Percentiles rank a stretch among this genome's conserved stretches.
These are phyloP conservation scores for Lucifuga dentata DNA, from an alignment of 2,113 vertebrate genomes.

Conservation along the genomic window DNA sequence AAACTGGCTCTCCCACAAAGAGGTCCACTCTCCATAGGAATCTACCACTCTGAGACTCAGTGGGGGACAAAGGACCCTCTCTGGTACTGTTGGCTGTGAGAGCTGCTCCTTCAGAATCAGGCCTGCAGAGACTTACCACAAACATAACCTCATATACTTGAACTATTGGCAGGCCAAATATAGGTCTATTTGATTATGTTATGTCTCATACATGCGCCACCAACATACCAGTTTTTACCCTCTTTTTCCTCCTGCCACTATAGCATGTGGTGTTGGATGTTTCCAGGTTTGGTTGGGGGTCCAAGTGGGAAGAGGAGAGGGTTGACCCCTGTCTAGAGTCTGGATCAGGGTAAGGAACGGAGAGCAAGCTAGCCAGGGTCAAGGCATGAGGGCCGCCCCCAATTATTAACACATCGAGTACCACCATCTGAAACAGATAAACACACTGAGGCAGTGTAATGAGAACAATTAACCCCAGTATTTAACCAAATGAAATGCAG, in stretches of 20 bases:
- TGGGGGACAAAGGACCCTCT: neutral
- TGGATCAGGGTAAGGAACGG: conserved; percentile 25
- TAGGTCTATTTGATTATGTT: neutral
- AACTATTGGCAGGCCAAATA: neutral
- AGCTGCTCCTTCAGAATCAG: conserved; percentile 5
- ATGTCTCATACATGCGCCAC: neutral
- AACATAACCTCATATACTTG: neutral
- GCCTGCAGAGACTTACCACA: conserved; percentile 38
- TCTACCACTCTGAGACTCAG: conserved; percentile 79
- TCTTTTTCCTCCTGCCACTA: conserved; percentile 60
- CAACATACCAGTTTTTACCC: conserved; percentile 9
- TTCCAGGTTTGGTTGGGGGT: conserved; percentile 10
- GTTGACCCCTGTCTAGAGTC: conserved; percentile 1
- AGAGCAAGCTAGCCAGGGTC: conserved; percentile 79
- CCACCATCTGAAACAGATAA: conserved; percentile 61
- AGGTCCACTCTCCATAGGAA: conserved; percentile 80
- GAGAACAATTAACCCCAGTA: neutral
- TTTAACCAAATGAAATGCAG: neutral
- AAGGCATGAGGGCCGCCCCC: conserved; percentile 83
- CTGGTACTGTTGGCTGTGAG: neutral
- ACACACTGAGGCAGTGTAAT: neutral
- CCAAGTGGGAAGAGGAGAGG: neutral
- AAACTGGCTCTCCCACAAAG: conserved; percentile 84
- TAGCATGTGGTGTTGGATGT: conserved; percentile 23
- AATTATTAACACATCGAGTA: conserved; percentile 81